Percentiles rank a stretch among this genome's conserved stretches.
phyloP scores from a whole-genome alignment of 2,797 vertebrate species.

The Aulostomus chinensis region DNA sequence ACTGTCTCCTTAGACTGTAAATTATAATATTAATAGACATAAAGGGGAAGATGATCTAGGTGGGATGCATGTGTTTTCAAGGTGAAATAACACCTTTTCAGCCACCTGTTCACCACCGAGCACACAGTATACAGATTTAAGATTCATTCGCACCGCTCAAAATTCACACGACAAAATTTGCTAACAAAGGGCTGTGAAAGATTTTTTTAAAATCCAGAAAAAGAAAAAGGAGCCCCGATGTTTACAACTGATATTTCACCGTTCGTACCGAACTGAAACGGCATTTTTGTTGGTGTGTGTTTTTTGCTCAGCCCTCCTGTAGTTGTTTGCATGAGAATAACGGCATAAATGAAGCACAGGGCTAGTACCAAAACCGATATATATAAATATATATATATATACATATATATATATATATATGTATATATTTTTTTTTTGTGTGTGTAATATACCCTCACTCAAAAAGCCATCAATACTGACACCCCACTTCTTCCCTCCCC shows the following conservation, averaged over 20 bases:
- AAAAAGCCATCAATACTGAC: too few species aligned
- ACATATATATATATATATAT: too few species aligned
- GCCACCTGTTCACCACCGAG: slow-evolving; percentile 1
- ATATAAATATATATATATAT: too few species aligned
- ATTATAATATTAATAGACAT: background rate
- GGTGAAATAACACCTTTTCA: background rate
- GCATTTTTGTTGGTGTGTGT: too few species aligned
- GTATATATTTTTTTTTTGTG: too few species aligned
- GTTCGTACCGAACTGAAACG: too few species aligned
- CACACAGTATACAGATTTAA: too few species aligned
- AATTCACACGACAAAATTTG: too few species aligned
- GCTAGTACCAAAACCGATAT: too few species aligned
- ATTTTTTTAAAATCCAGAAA: slow-evolving; percentile 6
- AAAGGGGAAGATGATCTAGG: background rate
- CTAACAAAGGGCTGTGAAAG: slow-evolving; percentile 13
- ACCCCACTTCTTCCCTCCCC: too few species aligned
- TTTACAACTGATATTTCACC: slow-evolving; percentile 5
- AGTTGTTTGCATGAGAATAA: slow-evolving; percentile 40
- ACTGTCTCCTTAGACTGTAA: slow-evolving; percentile 1
- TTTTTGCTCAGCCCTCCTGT: slow-evolving; percentile 31
- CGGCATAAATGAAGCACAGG: slow-evolving; percentile 59
- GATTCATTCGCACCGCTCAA: too few species aligned
- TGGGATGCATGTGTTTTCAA: slow-evolving; percentile 13
- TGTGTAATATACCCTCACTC: too few species aligned
- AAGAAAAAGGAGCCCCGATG: background rate